Percentiles rank a stretch among this genome's conserved stretches.
These are phyloP conservation scores for Bombus waltoni DNA, from an alignment of 1,140 invertebrate species.

Conservation along the genomic window DNA sequence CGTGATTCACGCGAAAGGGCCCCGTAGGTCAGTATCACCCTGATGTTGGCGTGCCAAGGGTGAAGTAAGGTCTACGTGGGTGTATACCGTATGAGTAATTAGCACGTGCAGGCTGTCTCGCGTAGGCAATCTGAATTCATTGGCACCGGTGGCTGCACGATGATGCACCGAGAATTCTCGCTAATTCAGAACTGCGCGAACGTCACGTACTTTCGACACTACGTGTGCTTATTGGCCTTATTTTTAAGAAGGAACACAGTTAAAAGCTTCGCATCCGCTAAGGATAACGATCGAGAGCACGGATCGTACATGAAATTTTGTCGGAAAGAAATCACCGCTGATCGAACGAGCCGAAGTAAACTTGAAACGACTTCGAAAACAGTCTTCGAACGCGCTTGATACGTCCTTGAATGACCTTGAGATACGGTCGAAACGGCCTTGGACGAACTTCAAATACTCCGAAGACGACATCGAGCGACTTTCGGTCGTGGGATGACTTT, in stretches of 20 bases:
- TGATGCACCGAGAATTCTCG: conserved; percentile 1
- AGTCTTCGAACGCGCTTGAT: no score
- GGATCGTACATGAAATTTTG: background rate
- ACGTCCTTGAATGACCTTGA: background rate
- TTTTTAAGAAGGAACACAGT: background rate
- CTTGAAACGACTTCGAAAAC: background rate
- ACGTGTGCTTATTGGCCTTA: background rate
- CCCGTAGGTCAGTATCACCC: conserved; percentile 20
- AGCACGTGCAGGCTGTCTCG: conserved; percentile 24
- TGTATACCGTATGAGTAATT: conserved; percentile 57
- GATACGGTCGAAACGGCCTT: background rate
- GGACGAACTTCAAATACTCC: background rate
- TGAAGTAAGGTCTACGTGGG: background rate
- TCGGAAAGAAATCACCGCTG: background rate
- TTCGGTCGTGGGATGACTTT: no score
- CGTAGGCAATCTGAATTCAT: background rate
- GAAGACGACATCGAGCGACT: no score
- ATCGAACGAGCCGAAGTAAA: background rate
- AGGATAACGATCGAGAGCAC: background rate
- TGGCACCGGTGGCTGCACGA: background rate
- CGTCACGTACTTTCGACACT: background rate
- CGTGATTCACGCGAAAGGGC: conserved; percentile 27
- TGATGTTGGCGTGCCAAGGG: background rate
- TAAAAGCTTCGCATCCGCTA: background rate
- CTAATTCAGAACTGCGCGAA: background rate